Evolutionary conservation across 2,113 vertebrate species (phyloP), one percentile per base, ranked within the genome.

Genomic region (Callionymus lyra): DNA sequence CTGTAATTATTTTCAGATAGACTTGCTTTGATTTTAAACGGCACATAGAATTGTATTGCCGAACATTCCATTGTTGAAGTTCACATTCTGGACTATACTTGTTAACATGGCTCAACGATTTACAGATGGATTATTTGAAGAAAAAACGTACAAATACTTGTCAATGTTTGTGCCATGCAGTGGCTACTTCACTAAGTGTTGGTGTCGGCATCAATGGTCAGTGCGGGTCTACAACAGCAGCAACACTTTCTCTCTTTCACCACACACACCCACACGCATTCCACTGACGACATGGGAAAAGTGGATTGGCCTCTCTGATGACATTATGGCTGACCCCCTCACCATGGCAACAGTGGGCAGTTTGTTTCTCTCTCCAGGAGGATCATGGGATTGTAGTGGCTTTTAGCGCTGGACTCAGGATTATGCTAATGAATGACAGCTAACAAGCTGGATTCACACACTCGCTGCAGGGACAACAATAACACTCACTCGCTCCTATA

Each of bases 301-400:
- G 40, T 45, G 50, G 52, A 64, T 60, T 58, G 63, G 61, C 38
- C 64, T 17, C 59, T 51, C 13, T 37, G 33, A 34, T 73, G 71
- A 70, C 63, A 68, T 59, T 53, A 51, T 36, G 33, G 38, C 49
- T 74, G 70, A 75, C 65, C 69, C 63, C 21, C 36, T 79, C 61
- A 41, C 72, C 57, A 74, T 75, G 67, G 67, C 52, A 68, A 77
- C 79, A 12, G 6, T 38, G 56, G 58, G 53, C 36, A 10, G 15
- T 10, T 18, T 12, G 15, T 18, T 45, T 44, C 41, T 33, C 59
- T 52, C 40, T 27, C 57, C 55, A 47, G 27, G 63, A 71, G 75
- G 74, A 74, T 71, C 61, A 68, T 68, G 68, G 73, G 73, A 72
- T 80, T 77, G 73, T 56, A 47, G 57, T 52, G 57, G 62, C 64